Evolutionary conservation across 2,888 invertebrate genomes (phyloP).

Genomic region (Orthonychiurus folsomi): DNA sequence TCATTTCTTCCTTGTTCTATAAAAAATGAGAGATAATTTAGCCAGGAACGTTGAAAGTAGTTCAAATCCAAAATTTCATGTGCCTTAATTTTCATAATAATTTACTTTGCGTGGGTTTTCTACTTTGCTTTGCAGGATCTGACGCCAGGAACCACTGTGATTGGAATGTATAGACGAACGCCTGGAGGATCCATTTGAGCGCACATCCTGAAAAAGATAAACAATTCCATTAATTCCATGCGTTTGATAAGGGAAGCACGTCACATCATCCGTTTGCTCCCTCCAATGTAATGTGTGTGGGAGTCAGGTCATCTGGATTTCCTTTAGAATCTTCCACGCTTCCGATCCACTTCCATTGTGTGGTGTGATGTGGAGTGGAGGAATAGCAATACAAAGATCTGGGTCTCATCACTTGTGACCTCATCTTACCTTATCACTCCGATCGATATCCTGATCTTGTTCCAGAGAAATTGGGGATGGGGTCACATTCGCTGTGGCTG

Average conservation of each 20-base stretch:
- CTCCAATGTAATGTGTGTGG: too few species aligned
- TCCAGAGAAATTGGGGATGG: constrained; percentile 33
- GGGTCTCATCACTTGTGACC: background rate
- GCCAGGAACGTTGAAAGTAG: background rate
- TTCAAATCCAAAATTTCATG: too few species aligned
- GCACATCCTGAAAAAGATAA: background rate
- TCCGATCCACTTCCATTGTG: too few species aligned
- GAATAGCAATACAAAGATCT: too few species aligned
- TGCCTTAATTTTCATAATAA: too few species aligned
- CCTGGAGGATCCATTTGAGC: constrained; percentile 25
- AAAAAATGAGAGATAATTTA: constrained; percentile 2
- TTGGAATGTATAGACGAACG: constrained; percentile 24
- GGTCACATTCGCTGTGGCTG: constrained; percentile 35
- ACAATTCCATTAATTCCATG: too few species aligned
- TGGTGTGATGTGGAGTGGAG: too few species aligned
- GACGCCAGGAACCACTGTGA: constrained; percentile 34
- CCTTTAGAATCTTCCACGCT: too few species aligned
- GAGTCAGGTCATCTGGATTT: too few species aligned
- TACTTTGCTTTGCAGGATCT: constrained; percentile 32
- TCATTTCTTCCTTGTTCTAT: constrained; percentile 10
- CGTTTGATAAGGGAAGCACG: too few species aligned
- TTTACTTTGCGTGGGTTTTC: constrained; percentile 31
- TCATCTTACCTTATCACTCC: constrained; percentile 9
- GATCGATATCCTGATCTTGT: constrained; percentile 27
- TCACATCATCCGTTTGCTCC: too few species aligned